Evolutionary conservation across 2,888 invertebrate genomes (phyloP).

Genomic region (Himalopsyche tibetana): DNA sequence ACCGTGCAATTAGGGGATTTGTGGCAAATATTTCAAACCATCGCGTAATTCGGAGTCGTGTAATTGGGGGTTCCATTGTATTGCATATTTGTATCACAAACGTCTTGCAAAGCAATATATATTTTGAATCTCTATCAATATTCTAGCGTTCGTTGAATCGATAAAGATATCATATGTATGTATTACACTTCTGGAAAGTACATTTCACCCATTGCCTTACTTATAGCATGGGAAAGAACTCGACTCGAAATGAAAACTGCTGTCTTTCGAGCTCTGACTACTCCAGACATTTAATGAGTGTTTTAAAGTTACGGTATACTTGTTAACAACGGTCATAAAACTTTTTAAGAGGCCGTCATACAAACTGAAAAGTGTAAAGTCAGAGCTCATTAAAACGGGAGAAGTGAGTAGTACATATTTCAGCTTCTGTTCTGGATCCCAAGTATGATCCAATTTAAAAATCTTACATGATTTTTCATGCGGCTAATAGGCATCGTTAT

Average conservation of each 20-base stretch:
- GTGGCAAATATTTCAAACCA: too few relatives aligned
- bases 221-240: neutral
- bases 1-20: too few relatives aligned
- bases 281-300: slow-evolving; percentile 60
- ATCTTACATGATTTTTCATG: slow-evolving; percentile 21
- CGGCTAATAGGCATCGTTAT: slow-evolving; percentile 20
- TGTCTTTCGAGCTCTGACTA: slow-evolving; percentile 31
- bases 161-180: neutral
- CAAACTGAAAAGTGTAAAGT: slow-evolving; percentile 49
- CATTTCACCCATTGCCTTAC: neutral
- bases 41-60: too few relatives aligned
- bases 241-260: slow-evolving; percentile 22
- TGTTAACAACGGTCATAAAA: slow-evolving; percentile 63
- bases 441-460: slow-evolving; percentile 21
- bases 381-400: slow-evolving; percentile 61
- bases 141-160: too few relatives aligned
- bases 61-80: too few relatives aligned
- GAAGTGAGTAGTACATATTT: neutral
- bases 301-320: slow-evolving; percentile 62
- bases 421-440: neutral
- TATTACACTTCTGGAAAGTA: neutral
- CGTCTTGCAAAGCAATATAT: too few relatives aligned
- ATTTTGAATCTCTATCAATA: too few relatives aligned
- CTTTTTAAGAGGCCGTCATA: slow-evolving; percentile 55
- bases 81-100: too few relatives aligned